Base-by-base conservation (phyloP, 2,888 invertebrate species). In the Hirudinaria manillensis region DNA sequence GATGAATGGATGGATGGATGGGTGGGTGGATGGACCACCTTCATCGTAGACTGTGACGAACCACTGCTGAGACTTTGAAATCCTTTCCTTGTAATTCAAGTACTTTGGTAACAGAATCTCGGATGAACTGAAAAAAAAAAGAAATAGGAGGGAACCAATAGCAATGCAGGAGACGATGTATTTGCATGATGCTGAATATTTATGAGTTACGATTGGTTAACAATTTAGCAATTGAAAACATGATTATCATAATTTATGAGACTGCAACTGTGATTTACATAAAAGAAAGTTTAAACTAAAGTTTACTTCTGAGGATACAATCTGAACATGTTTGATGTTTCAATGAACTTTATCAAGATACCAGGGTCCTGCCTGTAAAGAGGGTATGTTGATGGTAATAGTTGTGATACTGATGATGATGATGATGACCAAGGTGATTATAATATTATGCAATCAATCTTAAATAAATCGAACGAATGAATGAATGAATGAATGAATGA, bases 261-360 rank as follows among this genome's bases (percentile, higher is more conserved):
- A 56, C 13, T 13, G 21, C 56, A 56, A 6, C 27, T 21, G 3
- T 10, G 3, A 27, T 24, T 27, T 61, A 10, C n/a, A 61, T n/a
- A n/a, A n/a, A n/a, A n/a, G n/a, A n/a, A n/a, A n/a, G n/a, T 21
- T 61, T 61, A 24, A 29, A 61, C 19, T 61, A 45, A 7, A 45
- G 10, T 45, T 45, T 45, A 61, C 61, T 61, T 29, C n/a, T 61
- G 24, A 21, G 61, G 61, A 29, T 27, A 61, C 24, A 27, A 61
- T 61, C 61, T 61, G 61, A 61, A 61, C 61, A 61, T 61, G 29
- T 61, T 61, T n/a, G 24, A 6, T 10, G 61, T 61, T n/a, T 61
- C 29, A 13, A 61, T 29, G 61, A 61, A 61, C 24, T 27, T 24
- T 6, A 61, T 10, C 24, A 61, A 7, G n/a, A 61, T 29, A 10